phyloP scores from a whole-genome alignment of 2,888 invertebrate genomes.

The Lamproptera curius region DNA sequence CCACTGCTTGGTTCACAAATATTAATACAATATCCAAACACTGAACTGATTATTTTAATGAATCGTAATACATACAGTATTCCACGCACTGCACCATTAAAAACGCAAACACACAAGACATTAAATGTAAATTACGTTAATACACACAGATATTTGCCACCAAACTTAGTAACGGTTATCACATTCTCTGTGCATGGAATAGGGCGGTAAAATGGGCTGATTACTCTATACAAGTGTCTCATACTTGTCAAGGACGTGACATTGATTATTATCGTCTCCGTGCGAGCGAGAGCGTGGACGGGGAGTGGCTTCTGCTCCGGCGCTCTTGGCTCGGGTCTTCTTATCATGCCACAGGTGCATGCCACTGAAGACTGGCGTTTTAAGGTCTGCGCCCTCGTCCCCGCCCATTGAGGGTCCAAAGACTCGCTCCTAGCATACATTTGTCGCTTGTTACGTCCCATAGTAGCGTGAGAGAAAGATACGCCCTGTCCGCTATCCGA shows the following conservation, averaged over 20 bases:
- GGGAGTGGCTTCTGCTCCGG: constrained; percentile 38
- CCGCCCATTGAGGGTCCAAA: constrained; percentile 59
- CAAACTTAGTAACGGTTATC: constrained; percentile 34
- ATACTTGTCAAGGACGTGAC: constrained; percentile 70
- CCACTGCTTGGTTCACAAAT: constrained; percentile 18
- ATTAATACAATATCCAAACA: constrained; percentile 33
- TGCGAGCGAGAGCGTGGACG: constrained; percentile 63
- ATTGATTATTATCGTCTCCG: constrained; percentile 57
- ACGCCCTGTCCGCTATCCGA: constrained; percentile 52
- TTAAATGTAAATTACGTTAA: constrained; percentile 21
- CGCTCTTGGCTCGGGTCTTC: constrained; percentile 55
- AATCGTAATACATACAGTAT: constrained; percentile 27
- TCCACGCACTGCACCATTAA: constrained; percentile 42
- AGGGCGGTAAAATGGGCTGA: constrained; percentile 26
- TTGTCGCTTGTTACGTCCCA: constrained; percentile 48
- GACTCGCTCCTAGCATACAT: constrained; percentile 66
- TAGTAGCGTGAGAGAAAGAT: constrained; percentile 49
- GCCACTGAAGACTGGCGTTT: constrained; percentile 67
- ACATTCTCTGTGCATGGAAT: constrained; percentile 39
- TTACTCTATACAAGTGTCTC: constrained; percentile 65
- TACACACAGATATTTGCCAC: constrained; percentile 12
- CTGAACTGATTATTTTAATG: constrained; percentile 36
- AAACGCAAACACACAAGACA: constrained; percentile 27
- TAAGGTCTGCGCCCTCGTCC: constrained; percentile 56
- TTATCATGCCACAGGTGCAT: constrained; percentile 72